Evolutionary conservation across 2,888 invertebrate genomes (phyloP), one percentile per base, ranked within the genome.

Genomic region (Pammene fasciana): DNA sequence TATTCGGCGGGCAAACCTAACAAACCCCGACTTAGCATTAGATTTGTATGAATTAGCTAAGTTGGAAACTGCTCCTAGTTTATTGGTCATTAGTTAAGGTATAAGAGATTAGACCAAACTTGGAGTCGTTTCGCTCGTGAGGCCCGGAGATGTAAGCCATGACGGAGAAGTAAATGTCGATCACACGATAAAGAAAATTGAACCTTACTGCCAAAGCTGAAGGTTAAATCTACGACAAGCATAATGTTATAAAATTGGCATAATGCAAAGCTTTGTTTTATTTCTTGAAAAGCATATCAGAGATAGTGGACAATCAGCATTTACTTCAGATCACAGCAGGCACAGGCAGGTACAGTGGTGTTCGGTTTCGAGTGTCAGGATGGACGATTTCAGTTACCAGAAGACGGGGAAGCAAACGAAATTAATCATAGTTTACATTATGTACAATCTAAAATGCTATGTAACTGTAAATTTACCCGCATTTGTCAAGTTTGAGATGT

Each of bases 371-470:
- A 85, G 86, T 90, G 92, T 81, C 77, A 83, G 84, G 77, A 89
- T 82, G 86, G 90, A 92, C 91, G 86, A 86, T 88, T 83, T 85
- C 79, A 85, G 86, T 87, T 86, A 88, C 85, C 83, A 81, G 86
- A 78, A 81, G 90, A 90, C 90, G 90, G 87, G 92, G 91, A 91
- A 91, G 90, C 90, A 88, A 82, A 85, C 57, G 81, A 62, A 50
- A 79, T 70, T 80, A 83, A 79, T 76, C 78, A 72, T 71, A 78
- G 74, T 78, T 73, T 78, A 80, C 65, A 60, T 6, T 43, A 38
- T 34, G 13, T 16, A 41, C 18, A 34, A 50, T 50, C 48, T 50
- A 41, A 50, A 38, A 18, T 50, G 7, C 13, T 18, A 13, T 34
- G 14, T 36, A 38, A 16, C 36, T 61, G 48, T 61, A 38, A 9